Conservation (phyloP, 2,797 vertebrate species). For the Ispidina picta region DNA sequence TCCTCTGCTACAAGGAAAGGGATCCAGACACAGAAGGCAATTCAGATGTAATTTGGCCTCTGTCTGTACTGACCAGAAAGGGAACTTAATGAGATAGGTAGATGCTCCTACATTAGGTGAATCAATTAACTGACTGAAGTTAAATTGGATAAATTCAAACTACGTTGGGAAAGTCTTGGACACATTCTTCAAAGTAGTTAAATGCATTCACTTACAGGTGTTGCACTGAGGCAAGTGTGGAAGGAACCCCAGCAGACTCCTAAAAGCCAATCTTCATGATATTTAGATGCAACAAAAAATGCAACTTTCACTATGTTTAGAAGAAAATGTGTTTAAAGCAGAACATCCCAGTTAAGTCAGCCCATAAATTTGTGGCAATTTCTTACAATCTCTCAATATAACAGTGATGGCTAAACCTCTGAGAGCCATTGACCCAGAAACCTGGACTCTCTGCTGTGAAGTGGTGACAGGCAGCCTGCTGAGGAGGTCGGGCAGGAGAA, state of each 20-base stretch:
- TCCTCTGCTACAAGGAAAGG: background rate
- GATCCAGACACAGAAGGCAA: background rate
- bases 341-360: background rate
- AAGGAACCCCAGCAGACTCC: background rate
- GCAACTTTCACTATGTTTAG: background rate
- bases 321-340: background rate
- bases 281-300: background rate
- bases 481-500: background rate
- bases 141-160: background rate
- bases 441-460: background rate
- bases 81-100: background rate
- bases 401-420: background rate
- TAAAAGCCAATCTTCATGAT: background rate
- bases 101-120: background rate
- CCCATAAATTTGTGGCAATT: background rate
- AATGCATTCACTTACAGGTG: background rate
- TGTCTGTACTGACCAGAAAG: background rate
- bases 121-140: background rate
- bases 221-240: background rate
- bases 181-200: background rate
- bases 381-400: background rate
- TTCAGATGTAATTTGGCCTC: background rate
- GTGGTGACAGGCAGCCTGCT: background rate
- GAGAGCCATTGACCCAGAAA: conserved; percentile 25
- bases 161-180: background rate